These are phyloP conservation scores for Aramus guarauna DNA, from an alignment of 2,113 vertebrate genomes.

Conservation along the genomic window DNA sequence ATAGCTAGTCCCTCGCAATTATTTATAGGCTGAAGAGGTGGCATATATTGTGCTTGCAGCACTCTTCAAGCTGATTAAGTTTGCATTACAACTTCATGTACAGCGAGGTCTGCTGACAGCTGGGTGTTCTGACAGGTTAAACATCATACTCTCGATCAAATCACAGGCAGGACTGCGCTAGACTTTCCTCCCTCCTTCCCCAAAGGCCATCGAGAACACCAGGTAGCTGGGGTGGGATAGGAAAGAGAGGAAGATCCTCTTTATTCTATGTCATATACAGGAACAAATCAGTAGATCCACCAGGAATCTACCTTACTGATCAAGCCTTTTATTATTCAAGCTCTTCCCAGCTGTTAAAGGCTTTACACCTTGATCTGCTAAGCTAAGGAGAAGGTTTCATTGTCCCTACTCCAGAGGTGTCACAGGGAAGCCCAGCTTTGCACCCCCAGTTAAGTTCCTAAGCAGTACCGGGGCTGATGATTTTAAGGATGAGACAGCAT, in stretches of 20 bases:
- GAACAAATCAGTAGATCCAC: neutral
- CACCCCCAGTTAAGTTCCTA: neutral
- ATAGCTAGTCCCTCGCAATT: neutral
- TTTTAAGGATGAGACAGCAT: neutral
- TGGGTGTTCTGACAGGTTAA: neutral
- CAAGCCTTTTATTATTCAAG: fast-evolving
- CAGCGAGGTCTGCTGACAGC: neutral
- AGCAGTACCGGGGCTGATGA: neutral
- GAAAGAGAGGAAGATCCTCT: neutral
- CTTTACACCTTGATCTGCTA: neutral
- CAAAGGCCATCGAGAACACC: neutral
- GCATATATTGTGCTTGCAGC: neutral
- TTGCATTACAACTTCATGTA: neutral
- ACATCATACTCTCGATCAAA: neutral
- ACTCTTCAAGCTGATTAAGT: neutral
- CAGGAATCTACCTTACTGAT: fast-evolving
- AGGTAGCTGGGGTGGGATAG: too few relatives aligned
- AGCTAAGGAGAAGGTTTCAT: neutral
- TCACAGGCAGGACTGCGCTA: neutral
- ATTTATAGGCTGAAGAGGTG: conserved; percentile 3
- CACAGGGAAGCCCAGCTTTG: neutral
- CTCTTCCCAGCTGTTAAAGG: neutral
- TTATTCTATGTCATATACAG: fast-evolving
- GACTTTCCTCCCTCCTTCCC: neutral
- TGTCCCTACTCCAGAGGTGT: neutral